Percentiles rank a stretch among this genome's conserved stretches.
Evolutionary conservation across 2,888 invertebrate species (phyloP).

Genomic region (Epistrophe eligans): DNA sequence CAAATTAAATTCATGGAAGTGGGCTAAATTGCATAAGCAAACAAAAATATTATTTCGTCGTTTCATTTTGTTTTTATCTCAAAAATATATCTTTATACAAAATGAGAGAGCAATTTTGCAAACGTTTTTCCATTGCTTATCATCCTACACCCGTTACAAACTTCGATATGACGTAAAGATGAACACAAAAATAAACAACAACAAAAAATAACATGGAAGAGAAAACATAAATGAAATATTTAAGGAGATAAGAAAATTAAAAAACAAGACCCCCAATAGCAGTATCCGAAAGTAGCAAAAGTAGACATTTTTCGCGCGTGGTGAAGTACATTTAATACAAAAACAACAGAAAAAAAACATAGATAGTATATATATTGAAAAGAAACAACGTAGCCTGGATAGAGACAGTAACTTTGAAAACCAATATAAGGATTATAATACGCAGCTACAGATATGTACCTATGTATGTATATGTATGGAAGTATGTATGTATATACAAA

Average conservation of each 20-base stretch:
- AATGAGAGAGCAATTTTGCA: constrained; percentile 56
- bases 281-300: constrained; percentile 10
- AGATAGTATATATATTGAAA: constrained; percentile 5
- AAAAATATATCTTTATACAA: constrained; percentile 19
- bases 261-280: constrained; percentile 24
- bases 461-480: neutral
- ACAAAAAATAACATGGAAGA: constrained; percentile 7
- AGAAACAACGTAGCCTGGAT: neutral
- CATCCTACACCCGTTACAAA: constrained; percentile 29
- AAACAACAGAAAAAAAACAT: neutral
- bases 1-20: neutral
- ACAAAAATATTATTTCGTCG: constrained; percentile 10
- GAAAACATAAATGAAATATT: constrained; percentile 50
- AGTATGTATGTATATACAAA: neutral
- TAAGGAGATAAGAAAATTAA: constrained; percentile 46
- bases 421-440: constrained; percentile 56
- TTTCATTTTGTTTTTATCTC: constrained; percentile 1
- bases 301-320: constrained; percentile 26
- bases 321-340: constrained; percentile 35
- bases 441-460: constrained; percentile 18
- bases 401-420: constrained; percentile 18
- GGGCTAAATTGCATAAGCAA: neutral
- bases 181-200: too few relatives aligned
- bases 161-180: constrained; percentile 54
- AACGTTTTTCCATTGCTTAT: constrained; percentile 53